Evolutionary conservation across 2,113 vertebrate species (phyloP).

Genomic region (Ariopsis seemanni): DNA sequence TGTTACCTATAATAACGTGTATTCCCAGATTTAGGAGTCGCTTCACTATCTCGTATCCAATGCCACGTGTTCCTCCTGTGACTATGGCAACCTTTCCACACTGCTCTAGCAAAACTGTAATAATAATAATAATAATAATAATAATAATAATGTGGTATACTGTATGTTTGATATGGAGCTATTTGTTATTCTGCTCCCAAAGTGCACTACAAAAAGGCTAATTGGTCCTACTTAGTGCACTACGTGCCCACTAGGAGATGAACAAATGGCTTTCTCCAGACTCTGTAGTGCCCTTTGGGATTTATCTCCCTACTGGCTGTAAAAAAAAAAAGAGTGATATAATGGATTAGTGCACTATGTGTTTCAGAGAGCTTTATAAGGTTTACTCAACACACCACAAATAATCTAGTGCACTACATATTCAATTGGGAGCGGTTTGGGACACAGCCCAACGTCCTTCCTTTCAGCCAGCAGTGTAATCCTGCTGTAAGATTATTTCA

Average conservation of each 20-base stretch:
- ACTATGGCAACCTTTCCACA: constrained; percentile 86
- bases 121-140: not conserved
- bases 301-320: not conserved
- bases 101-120: constrained; percentile 78
- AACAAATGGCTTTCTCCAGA: not conserved
- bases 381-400: not conserved
- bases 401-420: not conserved
- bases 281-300: not conserved
- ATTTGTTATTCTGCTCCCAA: not conserved
- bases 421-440: not conserved
- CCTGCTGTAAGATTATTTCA: not conserved
- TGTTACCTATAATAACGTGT: constrained; percentile 84
- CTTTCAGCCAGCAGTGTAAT: not conserved
- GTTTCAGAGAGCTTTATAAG: not conserved
- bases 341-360: not conserved
- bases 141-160: not conserved
- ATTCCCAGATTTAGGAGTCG: constrained; percentile 81
- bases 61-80: constrained; percentile 83
- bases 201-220: not conserved
- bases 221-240: not conserved
- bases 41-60: constrained; percentile 80
- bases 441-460: not conserved
- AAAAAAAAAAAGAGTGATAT: not conserved
- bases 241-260: not conserved
- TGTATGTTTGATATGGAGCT: not conserved